These are phyloP conservation scores for Amphiura filiformis DNA, from an alignment of 35 echinoderm and acorn worm species.

Conservation along the genomic window DNA sequence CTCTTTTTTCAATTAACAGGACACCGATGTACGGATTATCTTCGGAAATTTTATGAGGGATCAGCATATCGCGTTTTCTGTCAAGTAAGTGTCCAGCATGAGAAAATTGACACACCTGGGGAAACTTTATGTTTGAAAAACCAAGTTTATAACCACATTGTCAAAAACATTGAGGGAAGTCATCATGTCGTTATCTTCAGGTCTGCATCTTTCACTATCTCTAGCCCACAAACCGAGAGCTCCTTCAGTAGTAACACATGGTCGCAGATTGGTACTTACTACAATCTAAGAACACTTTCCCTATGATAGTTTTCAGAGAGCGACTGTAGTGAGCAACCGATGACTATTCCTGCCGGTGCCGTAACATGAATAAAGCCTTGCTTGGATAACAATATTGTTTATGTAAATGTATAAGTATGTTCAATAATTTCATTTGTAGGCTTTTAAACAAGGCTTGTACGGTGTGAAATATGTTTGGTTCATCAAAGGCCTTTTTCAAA, in stretches of 20 bases:
- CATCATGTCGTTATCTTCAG: neutral
- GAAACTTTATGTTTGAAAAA: neutral
- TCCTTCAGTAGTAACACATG: neutral
- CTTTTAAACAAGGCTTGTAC: slow-evolving; percentile 55
- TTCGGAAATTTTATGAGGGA: neutral
- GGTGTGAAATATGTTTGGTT: slow-evolving; percentile 60
- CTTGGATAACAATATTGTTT: too few relatives aligned
- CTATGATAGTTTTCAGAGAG: too few relatives aligned
- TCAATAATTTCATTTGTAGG: slow-evolving; percentile 28
- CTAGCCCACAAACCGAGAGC: neutral
- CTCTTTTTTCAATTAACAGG: neutral
- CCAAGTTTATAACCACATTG: neutral
- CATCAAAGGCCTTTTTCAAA: slow-evolving; percentile 42
- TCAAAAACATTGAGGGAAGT: neutral
- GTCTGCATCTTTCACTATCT: neutral
- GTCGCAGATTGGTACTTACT: neutral
- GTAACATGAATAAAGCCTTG: too few relatives aligned
- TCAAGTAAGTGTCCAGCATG: neutral
- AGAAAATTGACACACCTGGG: neutral
- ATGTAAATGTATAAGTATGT: too few relatives aligned
- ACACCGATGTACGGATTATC: neutral
- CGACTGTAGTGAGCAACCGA: too few relatives aligned
- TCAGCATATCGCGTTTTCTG: neutral
- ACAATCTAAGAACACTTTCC: too few relatives aligned
- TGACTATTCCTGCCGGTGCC: too few relatives aligned